A percentile compares a stretch with the other conserved stretches of the same genome.
These are phyloP conservation scores for Laothoe populi DNA, from an alignment of 2,888 invertebrate genomes.

Conservation along the genomic window DNA sequence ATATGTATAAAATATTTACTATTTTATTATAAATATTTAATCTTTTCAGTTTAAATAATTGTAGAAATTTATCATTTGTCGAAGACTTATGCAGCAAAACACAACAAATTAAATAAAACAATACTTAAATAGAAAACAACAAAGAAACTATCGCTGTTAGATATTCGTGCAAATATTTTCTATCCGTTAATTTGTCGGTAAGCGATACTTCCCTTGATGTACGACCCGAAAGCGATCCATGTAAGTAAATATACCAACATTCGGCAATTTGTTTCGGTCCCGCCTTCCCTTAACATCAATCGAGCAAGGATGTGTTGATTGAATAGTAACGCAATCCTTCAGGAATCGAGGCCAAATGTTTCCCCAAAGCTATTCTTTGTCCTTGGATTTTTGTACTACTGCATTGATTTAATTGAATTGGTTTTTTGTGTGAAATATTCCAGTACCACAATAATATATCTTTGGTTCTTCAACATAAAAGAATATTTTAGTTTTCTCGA, in stretches of 20 bases:
- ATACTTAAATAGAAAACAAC: constrained; percentile 9
- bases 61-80: no score
- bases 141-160: constrained; percentile 30
- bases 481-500: no score
- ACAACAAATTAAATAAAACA: neutral
- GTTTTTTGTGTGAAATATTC: neutral
- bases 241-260: constrained; percentile 61
- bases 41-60: neutral
- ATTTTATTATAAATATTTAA: no score
- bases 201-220: constrained; percentile 61
- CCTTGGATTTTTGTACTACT: constrained; percentile 7
- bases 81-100: no score
- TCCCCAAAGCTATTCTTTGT: constrained; percentile 36
- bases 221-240: constrained; percentile 53
- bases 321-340: constrained; percentile 67
- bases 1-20: no score
- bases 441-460: no score
- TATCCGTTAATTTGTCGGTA: constrained; percentile 62
- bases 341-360: constrained; percentile 44
- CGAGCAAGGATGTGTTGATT: constrained; percentile 67
- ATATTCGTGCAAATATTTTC: constrained; percentile 53
- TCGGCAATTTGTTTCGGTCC: constrained; percentile 60
- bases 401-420: constrained; percentile 1
- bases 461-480: no score
- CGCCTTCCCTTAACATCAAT: constrained; percentile 53